Base-by-base conservation (phyloP, 2,888 invertebrate species). In the Drosophila subsilvestris region DNA sequence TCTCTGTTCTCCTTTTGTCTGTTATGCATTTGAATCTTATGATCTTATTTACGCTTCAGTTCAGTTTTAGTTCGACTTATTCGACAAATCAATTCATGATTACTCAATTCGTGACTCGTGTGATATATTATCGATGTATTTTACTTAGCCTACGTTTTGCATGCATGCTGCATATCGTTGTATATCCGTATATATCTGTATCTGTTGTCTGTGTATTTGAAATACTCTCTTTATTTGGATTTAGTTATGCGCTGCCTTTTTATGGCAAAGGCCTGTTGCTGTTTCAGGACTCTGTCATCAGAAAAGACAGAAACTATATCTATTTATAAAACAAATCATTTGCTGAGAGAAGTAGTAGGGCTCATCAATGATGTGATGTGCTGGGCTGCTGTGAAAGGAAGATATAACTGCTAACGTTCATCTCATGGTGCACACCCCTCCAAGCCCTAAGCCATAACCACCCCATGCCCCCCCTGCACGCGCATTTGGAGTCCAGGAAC, bases 161-260 rank as follows among this genome's bases (percentile, higher is more conserved):
- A 81, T 81, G 81, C 85, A 86, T 37, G 37, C 37, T 37, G 37
- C 37, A 37, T 37, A 37, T 80, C 88, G 83, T 77, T 83, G 86
- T 85, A 70, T 69, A 69, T 71, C 66, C 37, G 37, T 37, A 37
- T 37, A 37, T 37, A 37, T 37, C n/a, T 37, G 37, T 78, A 76
- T 86, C 70, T 86, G 71, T 82, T 78, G 79, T 86, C 70, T 86
- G 71, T 86, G 70, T 81, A 81, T 56, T 84, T 79, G 50, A 22
- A 9, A 67, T 59, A 44, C 43, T 68, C 60, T 61, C 71, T 61
- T 70, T 60, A 60, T 69, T 69, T 69, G 43, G 49, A 50, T 70
- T 54, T 69, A 70, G 69, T 62, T 44, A 61, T 49, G 27, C 55
- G 66, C 70, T 69, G 69, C 48, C 58, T 58, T 17, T 17, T 18